Evolutionary conservation across 92 coral and sea anemone genomes (phyloP).

Genomic region (Micromussa lordhowensis): DNA sequence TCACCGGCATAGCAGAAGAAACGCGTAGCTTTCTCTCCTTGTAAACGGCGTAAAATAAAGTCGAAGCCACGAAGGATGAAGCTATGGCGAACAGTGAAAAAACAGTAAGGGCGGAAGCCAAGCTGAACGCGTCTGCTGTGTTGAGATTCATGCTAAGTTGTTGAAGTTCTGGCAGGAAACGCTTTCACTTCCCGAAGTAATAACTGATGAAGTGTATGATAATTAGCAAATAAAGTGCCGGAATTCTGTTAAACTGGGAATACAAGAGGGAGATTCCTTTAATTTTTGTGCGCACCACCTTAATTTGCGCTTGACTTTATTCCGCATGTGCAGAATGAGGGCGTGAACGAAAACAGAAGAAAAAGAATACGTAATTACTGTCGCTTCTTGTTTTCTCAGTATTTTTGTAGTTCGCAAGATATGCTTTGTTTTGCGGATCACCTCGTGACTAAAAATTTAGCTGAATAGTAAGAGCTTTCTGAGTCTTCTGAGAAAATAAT

Average conservation of each 20-base stretch:
- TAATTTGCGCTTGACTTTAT: background rate
- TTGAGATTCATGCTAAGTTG: constrained; percentile 18
- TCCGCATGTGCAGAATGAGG: background rate
- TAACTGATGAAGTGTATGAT: background rate
- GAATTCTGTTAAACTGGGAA: background rate
- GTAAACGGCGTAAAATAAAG: constrained; percentile 70
- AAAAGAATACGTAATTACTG: background rate
- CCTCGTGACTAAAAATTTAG: too few relatives aligned
- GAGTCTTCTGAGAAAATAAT: too few relatives aligned
- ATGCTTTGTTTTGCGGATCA: too few relatives aligned
- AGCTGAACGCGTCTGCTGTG: constrained; percentile 11
- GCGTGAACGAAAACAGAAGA: background rate
- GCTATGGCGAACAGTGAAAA: constrained; percentile 16
- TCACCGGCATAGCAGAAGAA: constrained; percentile 68
- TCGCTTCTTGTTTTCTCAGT: background rate
- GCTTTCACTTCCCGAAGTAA: background rate
- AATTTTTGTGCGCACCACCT: background rate
- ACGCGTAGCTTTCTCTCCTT: constrained; percentile 68
- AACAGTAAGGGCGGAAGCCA: background rate
- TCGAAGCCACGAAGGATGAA: constrained; percentile 9
- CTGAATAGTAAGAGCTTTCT: too few relatives aligned
- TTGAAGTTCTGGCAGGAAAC: background rate
- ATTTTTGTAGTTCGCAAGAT: background rate
- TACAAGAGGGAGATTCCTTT: background rate
- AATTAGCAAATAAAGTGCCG: background rate